Evolutionary conservation across 2,888 invertebrate genomes (phyloP), one percentile per base, ranked within the genome.

Genomic region (Tinea pellionella): DNA sequence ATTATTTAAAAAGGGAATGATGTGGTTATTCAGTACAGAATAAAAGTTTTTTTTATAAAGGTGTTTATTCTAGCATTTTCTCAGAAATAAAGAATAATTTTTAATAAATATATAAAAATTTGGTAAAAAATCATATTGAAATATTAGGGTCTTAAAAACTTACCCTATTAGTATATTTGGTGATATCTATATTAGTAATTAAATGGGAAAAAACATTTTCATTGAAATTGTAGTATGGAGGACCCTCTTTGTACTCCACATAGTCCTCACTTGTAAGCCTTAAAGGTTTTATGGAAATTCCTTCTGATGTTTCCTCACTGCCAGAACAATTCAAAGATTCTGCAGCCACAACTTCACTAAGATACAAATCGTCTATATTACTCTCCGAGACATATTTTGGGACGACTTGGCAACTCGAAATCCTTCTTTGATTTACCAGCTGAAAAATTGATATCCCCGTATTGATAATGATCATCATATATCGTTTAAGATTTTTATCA

Each of bases 191-290:
- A 64, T 74, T 59, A n/a, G 13, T 59, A 43, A 57, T 32, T 19
- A 32, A 2, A 15, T 57, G 30, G 7, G 30, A 32, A 13, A 32
- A 4, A 1, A 29, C 6, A 16, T 29, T 15, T 15, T 43, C 47
- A 47, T 47, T 47, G 11, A 59, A 2, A 47, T 29, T 30, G 19
- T 2, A 59, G 41, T 24, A 16, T 19, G 19, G n/a, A 8, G 24
- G 7, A 3, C 12, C 15, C 1, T 12, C n/a, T 18, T 19, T 59
- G 7, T 9, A 42, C 65, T 86, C 86, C 62, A 85, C 71, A 61
- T 85, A 86, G 66, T 86, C 85, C 74, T 86, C 86, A 62, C 71
- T 69, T 0, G 78, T 85, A 18, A 82, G 65, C 16, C 71, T 68
- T 19, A 80, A 63, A 7, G 68, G 69, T 64, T 74, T 78, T 37